Percentiles rank a stretch among this genome's conserved stretches.
phyloP scores from a whole-genome alignment of 2,113 vertebrate species.

The Hiodon alosoides region DNA sequence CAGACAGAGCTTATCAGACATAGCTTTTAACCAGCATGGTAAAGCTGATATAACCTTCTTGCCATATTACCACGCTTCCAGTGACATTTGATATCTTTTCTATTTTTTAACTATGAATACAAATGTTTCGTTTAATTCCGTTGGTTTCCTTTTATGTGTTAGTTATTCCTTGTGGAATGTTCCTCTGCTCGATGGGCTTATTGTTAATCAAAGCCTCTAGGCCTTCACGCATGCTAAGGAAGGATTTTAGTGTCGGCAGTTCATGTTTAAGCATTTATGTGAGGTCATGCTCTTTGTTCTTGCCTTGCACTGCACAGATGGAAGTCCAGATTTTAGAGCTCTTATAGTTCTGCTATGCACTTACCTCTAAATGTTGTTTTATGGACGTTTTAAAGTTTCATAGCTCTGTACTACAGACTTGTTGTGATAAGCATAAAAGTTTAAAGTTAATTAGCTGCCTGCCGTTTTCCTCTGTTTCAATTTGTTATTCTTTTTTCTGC shows the following conservation, averaged over 20 bases:
- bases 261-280: background rate
- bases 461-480: background rate
- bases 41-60: too few relatives aligned
- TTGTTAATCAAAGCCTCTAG: background rate
- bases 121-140: too few relatives aligned
- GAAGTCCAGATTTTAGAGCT: conserved; percentile 2
- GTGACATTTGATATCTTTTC: too few relatives aligned
- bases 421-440: conserved; percentile 4
- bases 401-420: background rate
- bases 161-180: background rate
- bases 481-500: background rate
- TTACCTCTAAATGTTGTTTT: background rate
- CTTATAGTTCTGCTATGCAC: background rate
- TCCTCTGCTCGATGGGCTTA: background rate
- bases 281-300: background rate
- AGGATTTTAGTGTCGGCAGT: background rate
- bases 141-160: too few relatives aligned
- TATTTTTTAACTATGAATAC: too few relatives aligned
- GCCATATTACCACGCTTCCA: too few relatives aligned
- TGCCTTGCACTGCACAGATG: background rate
- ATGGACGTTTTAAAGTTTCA: too few relatives aligned
- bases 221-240: background rate
- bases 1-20: too few relatives aligned
- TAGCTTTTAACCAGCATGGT: too few relatives aligned
- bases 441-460: background rate